Evolutionary conservation across 2,888 invertebrate genomes (phyloP).

Genomic region (Bellardia bayeri): DNA sequence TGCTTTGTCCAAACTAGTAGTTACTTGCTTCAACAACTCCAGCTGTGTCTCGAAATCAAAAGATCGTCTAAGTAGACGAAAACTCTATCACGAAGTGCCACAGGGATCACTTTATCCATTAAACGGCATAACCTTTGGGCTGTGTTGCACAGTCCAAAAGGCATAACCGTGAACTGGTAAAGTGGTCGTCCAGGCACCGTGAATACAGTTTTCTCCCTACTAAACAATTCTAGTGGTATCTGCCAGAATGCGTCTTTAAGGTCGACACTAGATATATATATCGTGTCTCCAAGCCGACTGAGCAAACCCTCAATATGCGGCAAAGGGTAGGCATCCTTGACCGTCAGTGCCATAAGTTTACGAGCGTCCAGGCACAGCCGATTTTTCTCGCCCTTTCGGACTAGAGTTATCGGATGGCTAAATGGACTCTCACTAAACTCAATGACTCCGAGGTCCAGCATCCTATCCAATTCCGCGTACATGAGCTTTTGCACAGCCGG

Average conservation of each 20-base stretch:
- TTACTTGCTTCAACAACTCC: not conserved
- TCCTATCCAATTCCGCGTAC: conserved; percentile 30
- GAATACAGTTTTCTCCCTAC: too few species aligned
- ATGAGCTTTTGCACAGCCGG: conserved; percentile 24
- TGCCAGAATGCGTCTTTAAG: too few species aligned
- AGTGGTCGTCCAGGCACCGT: too few species aligned
- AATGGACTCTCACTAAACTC: not conserved
- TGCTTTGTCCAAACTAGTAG: not conserved
- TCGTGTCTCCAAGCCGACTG: too few species aligned
- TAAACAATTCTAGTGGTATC: too few species aligned
- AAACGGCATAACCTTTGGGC: conserved; percentile 40
- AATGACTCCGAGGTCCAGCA: conserved; percentile 20
- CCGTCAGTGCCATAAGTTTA: too few species aligned
- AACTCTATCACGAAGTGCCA: conserved; percentile 13
- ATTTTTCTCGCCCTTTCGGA: conserved; percentile 41
- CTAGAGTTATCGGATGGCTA: conserved; percentile 47
- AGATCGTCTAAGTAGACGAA: conserved; percentile 20
- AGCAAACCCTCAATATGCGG: too few species aligned
- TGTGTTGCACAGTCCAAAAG: conserved; percentile 53
- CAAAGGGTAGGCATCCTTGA: too few species aligned
- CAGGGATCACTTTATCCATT: conserved; percentile 27
- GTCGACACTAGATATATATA: too few species aligned
- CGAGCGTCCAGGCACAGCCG: too few species aligned
- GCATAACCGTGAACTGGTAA: conserved; percentile 61
- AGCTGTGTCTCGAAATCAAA: not conserved